A percentile compares a stretch with the other conserved stretches of the same genome.
phyloP scores from a whole-genome alignment of 2,797 vertebrate species.

The Gephyroberyx darwinii region DNA sequence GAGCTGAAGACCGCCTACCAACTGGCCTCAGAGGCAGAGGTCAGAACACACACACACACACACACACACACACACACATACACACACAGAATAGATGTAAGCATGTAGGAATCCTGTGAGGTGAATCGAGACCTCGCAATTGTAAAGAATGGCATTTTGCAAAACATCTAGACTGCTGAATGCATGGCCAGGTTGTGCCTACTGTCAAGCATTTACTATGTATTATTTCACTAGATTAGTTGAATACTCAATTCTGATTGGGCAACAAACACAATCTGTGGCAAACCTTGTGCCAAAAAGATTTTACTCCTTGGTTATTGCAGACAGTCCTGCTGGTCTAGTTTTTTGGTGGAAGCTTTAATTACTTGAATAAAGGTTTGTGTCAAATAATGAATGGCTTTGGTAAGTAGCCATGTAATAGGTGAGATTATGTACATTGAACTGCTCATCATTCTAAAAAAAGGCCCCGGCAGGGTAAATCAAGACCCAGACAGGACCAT shows the following conservation, averaged over 20 bases:
- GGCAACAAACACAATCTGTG: too few relatives aligned
- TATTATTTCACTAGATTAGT: neutral
- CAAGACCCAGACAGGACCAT: neutral
- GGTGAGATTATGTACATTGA: neutral
- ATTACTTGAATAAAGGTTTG: too few relatives aligned
- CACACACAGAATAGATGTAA: conserved; percentile 2
- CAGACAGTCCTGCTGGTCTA: too few relatives aligned
- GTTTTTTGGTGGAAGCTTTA: too few relatives aligned
- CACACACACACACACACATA: conserved; percentile 11
- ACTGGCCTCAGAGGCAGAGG: conserved; percentile 67
- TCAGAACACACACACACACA: conserved; percentile 20
- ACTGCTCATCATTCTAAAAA: conserved; percentile 3
- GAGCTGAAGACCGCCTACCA: conserved; percentile 79
- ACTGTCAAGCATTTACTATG: neutral
- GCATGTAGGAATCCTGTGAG: neutral
- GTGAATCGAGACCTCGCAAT: neutral
- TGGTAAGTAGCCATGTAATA: neutral
- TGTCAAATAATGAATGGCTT: neutral
- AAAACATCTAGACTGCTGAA: neutral
- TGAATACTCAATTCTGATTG: too few relatives aligned
- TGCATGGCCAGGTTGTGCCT: neutral
- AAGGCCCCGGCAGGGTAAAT: conserved; percentile 3
- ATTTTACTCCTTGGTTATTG: too few relatives aligned
- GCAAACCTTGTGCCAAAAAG: too few relatives aligned
- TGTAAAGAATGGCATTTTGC: too few relatives aligned